Conservation (phyloP, 2,888 invertebrate species). For the Leptinotarsa juncta region DNA sequence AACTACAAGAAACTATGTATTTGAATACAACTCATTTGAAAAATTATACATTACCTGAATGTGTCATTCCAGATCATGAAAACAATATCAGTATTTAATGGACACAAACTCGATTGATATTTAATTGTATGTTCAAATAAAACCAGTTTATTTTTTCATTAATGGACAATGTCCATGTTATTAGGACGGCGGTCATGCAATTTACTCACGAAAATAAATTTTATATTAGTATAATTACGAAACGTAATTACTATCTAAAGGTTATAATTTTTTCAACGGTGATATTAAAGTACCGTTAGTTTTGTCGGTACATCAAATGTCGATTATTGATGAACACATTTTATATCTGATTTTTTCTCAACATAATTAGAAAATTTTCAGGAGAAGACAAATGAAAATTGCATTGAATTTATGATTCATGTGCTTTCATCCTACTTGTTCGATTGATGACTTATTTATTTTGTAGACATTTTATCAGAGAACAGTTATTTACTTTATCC, state of each 20-base stretch:
- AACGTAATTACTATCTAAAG: slow-evolving; percentile 36
- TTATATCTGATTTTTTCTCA: neutral
- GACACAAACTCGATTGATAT: slow-evolving; percentile 48
- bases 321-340: neutral
- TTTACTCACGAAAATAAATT: slow-evolving; percentile 40
- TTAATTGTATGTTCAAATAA: slow-evolving; percentile 48
- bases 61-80: slow-evolving; percentile 4
- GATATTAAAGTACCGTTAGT: slow-evolving; percentile 35
- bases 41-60: too few relatives aligned
- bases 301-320: neutral
- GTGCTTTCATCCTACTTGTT: too few relatives aligned
- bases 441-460: too few relatives aligned
- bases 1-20: too few relatives aligned
- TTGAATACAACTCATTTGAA: too few relatives aligned
- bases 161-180: slow-evolving; percentile 47
- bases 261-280: slow-evolving; percentile 31
- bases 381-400: too few relatives aligned
- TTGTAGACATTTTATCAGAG: too few relatives aligned
- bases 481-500: too few relatives aligned
- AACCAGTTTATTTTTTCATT: slow-evolving; percentile 49
- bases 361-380: neutral
- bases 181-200: slow-evolving; percentile 46
- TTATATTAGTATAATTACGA: slow-evolving; percentile 30
- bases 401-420: too few relatives aligned
- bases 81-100: slow-evolving; percentile 33